These are phyloP conservation scores for Clitarchus hookeri DNA, from an alignment of 2,888 invertebrate species.

Conservation along the genomic window DNA sequence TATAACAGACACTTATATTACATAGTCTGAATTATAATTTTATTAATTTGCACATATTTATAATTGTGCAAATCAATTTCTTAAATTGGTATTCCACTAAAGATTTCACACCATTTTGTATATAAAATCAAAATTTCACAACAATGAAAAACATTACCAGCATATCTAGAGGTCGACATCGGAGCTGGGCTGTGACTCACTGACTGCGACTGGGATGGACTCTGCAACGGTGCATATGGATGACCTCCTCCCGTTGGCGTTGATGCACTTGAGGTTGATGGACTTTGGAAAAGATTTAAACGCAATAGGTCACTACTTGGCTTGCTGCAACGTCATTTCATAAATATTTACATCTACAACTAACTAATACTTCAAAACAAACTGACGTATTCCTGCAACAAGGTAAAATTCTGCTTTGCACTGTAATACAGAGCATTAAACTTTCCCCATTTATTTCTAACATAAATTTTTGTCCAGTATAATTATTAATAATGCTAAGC, in stretches of 20 bases:
- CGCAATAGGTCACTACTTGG: constrained; percentile 80
- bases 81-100: too few relatives aligned
- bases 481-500: too few relatives aligned
- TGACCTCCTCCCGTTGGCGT: constrained; percentile 74
- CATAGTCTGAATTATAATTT: too few relatives aligned
- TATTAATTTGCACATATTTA: too few relatives aligned
- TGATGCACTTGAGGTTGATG: constrained; percentile 80
- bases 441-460: too few relatives aligned
- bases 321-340: constrained; percentile 47
- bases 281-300: constrained; percentile 77
- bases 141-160: constrained; percentile 39
- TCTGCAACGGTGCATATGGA: constrained; percentile 82
- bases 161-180: constrained; percentile 56
- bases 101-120: background rate
- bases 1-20: too few relatives aligned
- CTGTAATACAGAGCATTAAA: background rate
- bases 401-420: background rate
- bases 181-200: constrained; percentile 56
- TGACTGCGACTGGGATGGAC: constrained; percentile 57
- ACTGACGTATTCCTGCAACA: background rate
- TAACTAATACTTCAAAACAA: background rate
- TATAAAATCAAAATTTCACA: background rate
- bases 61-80: too few relatives aligned
- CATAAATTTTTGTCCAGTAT: background rate
- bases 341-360: background rate